Base-by-base conservation (phyloP, 2,888 invertebrate species). In the Pachymerium ferrugineum region DNA sequence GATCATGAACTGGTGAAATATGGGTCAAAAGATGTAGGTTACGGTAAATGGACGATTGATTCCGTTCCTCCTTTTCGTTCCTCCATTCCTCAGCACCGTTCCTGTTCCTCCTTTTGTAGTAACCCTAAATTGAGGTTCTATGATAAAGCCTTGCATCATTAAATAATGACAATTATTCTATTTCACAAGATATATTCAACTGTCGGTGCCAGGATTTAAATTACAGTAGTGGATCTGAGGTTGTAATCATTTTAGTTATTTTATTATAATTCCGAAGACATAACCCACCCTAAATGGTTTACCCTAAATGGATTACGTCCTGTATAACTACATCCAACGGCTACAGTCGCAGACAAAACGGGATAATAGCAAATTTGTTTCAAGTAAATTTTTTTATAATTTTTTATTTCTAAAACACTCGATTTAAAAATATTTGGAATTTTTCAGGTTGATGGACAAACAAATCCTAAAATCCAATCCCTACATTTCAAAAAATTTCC, bases 261-360 rank as follows among this genome's bases (percentile, higher is more conserved):
- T 67, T 25, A 10, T 29, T 28, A 25, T 68, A 25, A 1, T 68
- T 67, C 14, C 38, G 10, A 35, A 35, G 12, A 35, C 38, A n/a
- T 35, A n/a, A n/a, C n/a, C n/a, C n/a, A n/a, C n/a, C n/a, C n/a
- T n/a, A n/a, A n/a, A 10, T 35, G 85, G 74, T 79, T 80, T 1
- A 81, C 93, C 87, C 88, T 77, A 81, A 86, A 85, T 75, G 83
- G 90, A 38, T 86, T 95, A 72, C 87, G 87, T 74, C 86, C 88
- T 77, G 84, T 94, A 1, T 89, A 93, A 80, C 97, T 97, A 82
- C 95, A 97, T 84, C 92, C 93, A 0, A 88, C 88, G 74, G 89
- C 93, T 25, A 92, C 90, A 80, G 93, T 93, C 1, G 90, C 90
- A 70, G 94, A 94, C 0, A 83, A 86, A 68, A 86, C 88, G 72